Evolutionary conservation across 2,113 vertebrate genomes (phyloP).

Genomic region (Poecile atricapillus): DNA sequence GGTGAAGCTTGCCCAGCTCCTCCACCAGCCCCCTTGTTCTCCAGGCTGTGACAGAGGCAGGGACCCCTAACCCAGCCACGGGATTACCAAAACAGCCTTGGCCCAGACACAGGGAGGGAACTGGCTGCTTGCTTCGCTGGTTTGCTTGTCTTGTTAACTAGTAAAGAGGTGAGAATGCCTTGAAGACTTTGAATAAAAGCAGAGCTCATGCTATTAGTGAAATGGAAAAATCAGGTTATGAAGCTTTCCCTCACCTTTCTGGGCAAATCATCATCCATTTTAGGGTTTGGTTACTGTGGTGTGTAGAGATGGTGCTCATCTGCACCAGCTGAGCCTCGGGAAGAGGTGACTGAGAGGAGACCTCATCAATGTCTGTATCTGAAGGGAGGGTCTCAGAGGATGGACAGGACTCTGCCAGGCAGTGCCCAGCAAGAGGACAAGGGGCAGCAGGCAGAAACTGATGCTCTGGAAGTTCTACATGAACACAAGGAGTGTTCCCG

Average conservation of each 20-base stretch:
- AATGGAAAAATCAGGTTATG: not conserved
- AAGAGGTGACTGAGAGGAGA: not conserved
- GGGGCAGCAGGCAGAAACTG: not conserved
- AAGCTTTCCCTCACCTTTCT: not conserved
- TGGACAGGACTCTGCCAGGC: not conserved
- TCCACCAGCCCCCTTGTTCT: not conserved
- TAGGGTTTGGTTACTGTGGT: not conserved
- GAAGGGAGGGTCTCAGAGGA: not conserved
- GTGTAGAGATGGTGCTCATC: not conserved
- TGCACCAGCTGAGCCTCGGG: not conserved
- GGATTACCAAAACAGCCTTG: not conserved
- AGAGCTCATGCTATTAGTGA: accelerated
- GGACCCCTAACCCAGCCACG: accelerated
- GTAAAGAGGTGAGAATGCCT: not conserved
- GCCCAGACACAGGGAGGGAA: not conserved
- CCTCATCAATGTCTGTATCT: too few relatives aligned
- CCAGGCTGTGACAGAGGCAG: accelerated
- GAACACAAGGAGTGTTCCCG: not conserved
- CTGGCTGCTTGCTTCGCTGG: not conserved
- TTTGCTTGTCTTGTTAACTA: not conserved
- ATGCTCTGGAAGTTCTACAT: not conserved
- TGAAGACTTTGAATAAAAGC: not conserved
- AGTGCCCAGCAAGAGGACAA: not conserved
- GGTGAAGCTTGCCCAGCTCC: not conserved
- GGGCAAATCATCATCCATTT: not conserved